Evolutionary conservation across 2,113 vertebrate species (phyloP), one percentile per base, ranked within the genome.

Genomic region (Anser cygnoides): DNA sequence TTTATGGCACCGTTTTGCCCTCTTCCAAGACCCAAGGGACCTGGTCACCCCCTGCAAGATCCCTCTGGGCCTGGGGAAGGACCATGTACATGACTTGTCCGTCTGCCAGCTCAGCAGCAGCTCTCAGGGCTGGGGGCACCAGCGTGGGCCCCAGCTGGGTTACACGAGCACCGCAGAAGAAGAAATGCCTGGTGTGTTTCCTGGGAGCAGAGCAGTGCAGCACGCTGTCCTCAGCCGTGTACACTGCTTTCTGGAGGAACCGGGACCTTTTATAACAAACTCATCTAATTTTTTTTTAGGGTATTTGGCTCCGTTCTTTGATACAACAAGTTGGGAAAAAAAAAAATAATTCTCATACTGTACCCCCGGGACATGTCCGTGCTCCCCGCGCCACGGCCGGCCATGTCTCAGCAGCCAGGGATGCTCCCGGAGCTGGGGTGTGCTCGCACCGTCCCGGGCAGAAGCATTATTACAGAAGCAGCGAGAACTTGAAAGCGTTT

Each of bases 171-270:
- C 31, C 25, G 14, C 1, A 13, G 58, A 5, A 54, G 41, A 22
- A 9, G 18, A 29, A 72, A 72, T 5, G 2, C 15, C n/a, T 17
- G 1, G 0, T 22, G 37, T 12, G 1, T 29, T 54, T 29, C 8
- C 5, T 0, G 1, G 23, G 61, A 31, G 41, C n/a, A 13, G 61
- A 17, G 70, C 5, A 2, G 63, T 26, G 4, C 75, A 11, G 61
- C 14, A 1, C 16, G 2, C 5, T 4, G 49, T 28, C 10, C 86
- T 84, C 1, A 2, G 86, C 39, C 58, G 23, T 35, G 58, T n/a
- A 58, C 3, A 1, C 73, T 49, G 63, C 78, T 58, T 6, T 26
- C 49, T 70, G 65, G 65, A 41, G 54, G 19, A 25, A 7, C 3
- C 0, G 1, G 33, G 46, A 33, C 4, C 1, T 5, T 35, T n/a